Conservation (phyloP, 2,113 vertebrate genomes). For the Cercocebus atys region DNA sequence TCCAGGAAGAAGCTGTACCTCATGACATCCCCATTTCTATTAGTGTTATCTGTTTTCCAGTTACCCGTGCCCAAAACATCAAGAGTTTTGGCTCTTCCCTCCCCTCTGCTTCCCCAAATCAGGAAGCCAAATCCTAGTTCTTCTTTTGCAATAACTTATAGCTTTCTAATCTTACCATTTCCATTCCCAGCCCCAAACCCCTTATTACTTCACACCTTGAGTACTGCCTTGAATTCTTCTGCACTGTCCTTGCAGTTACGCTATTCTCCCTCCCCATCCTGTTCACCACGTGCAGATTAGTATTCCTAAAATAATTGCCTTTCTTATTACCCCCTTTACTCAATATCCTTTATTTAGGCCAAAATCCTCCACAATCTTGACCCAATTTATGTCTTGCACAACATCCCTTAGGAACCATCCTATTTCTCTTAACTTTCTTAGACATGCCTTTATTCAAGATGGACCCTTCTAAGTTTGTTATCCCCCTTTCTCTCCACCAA, state of each 20-base stretch:
- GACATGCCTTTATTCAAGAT: background rate
- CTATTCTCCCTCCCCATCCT: background rate
- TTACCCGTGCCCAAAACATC: background rate
- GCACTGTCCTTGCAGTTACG: background rate
- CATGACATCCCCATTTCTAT: background rate
- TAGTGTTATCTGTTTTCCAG: background rate
- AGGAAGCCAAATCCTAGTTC: background rate
- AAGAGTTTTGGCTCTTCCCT: background rate
- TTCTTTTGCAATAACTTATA: background rate
- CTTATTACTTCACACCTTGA: background rate
- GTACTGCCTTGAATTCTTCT: background rate
- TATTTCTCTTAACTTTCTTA: background rate
- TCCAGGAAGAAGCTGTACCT: background rate
- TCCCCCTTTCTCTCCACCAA: background rate
- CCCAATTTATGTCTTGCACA: background rate
- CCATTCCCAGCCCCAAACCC: background rate
- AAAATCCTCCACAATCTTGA: background rate
- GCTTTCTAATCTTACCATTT: background rate
- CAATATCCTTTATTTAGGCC: background rate
- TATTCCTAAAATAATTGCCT: background rate
- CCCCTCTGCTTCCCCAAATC: background rate
- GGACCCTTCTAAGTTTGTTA: background rate
- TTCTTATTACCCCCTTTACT: background rate
- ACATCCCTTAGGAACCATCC: background rate
- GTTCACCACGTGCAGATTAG: background rate